phyloP scores from a whole-genome alignment of 1,140 invertebrate genomes.

The Bombus turneri region DNA sequence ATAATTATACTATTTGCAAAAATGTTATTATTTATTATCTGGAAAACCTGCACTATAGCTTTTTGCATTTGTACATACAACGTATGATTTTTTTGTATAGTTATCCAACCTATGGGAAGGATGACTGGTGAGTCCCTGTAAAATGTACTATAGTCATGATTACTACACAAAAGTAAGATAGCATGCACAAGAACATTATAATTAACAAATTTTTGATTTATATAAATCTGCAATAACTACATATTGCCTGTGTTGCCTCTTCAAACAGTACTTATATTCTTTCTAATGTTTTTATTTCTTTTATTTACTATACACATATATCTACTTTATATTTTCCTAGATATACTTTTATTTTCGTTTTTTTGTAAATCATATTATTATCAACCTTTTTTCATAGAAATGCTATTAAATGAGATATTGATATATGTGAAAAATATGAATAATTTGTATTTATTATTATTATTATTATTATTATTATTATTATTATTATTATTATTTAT shows the following conservation, averaged over 20 bases:
- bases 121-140: constrained; percentile 84
- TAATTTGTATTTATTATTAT: constrained; percentile 1
- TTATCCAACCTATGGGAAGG: constrained; percentile 85
- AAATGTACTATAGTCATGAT: constrained; percentile 75
- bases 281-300: constrained; percentile 26
- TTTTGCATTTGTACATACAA: constrained; percentile 78
- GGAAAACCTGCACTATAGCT: constrained; percentile 64
- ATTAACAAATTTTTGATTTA: constrained; percentile 50
- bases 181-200: constrained; percentile 62
- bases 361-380: background rate
- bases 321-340: background rate
- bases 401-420: constrained; percentile 18
- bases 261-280: constrained; percentile 42
- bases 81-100: constrained; percentile 82
- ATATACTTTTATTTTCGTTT: constrained; percentile 5
- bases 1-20: constrained; percentile 17
- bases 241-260: constrained; percentile 28
- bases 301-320: constrained; percentile 24
- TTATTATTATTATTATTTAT: constrained; percentile 1
- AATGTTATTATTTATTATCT: constrained; percentile 57
- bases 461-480: background rate
- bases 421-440: constrained; percentile 22
- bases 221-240: constrained; percentile 29
- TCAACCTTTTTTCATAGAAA: constrained; percentile 2
- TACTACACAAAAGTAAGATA: constrained; percentile 62